A percentile compares a stretch with the other conserved stretches of the same genome.
These are phyloP conservation scores for Diachasma alloeum DNA, from an alignment of 1,140 invertebrate species.

Conservation along the genomic window DNA sequence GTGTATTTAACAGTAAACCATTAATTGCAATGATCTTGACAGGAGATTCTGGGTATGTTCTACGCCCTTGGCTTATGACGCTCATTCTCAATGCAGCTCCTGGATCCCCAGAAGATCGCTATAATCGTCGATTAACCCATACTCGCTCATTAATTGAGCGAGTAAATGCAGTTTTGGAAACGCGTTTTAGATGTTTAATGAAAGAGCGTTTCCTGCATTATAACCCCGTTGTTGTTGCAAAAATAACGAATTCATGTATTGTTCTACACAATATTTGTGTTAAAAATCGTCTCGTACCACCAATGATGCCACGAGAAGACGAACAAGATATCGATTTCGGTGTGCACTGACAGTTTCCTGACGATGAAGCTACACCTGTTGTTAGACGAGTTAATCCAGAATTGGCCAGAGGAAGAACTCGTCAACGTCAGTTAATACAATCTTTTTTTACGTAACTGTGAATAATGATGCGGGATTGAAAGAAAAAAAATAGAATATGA, in stretches of 20 bases:
- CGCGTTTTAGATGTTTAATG: constrained; percentile 51
- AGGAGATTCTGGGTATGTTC: constrained; percentile 55
- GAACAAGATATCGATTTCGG: background rate
- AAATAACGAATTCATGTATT: constrained; percentile 52
- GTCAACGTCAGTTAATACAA: background rate
- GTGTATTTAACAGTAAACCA: constrained; percentile 3
- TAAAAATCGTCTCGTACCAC: background rate
- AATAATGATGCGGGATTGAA: too few species aligned
- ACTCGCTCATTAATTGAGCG: constrained; percentile 51
- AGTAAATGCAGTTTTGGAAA: constrained; percentile 52
- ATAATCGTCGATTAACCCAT: constrained; percentile 38
- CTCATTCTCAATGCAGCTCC: constrained; percentile 36
- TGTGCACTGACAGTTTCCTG: background rate
- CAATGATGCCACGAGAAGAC: background rate
- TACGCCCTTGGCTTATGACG: constrained; percentile 54
- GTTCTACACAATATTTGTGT: constrained; percentile 47
- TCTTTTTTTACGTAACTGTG: background rate
- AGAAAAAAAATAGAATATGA: too few species aligned
- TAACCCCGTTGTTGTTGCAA: constrained; percentile 45
- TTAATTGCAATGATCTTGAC: background rate
- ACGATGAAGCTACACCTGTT: background rate
- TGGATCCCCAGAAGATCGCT: constrained; percentile 39
- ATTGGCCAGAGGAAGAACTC: background rate
- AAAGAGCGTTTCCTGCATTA: constrained; percentile 52
- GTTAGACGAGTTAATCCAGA: constrained; percentile 1